Evolutionary conservation across 2,888 invertebrate species (phyloP), one percentile per base, ranked within the genome.

Genomic region (Campoletis raptor): DNA sequence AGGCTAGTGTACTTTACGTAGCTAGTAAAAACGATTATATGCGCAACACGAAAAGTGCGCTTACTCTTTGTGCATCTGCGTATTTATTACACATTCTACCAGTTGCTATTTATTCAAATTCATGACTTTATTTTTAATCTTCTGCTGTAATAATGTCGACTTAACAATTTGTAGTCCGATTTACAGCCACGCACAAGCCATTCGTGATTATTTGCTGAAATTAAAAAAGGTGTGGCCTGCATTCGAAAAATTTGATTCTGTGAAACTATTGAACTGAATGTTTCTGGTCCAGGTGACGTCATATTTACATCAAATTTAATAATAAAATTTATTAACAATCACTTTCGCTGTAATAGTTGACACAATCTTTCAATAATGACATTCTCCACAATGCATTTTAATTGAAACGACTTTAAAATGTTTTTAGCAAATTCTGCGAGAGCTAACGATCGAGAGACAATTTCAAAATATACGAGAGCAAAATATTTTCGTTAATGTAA

Each of bases 51-150:
- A 61, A 42, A 30, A 21, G 42, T 15, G 57, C 74, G 40, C 74
- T 10, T 24, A 76, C 18, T 30, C 30, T 76, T 45, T 18, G 67
- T 73, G 81, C 64, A 77, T 77, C 52, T 77, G 15, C 73, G 42
- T 42, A 54, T 36, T 15, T 30, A 42, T 54, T 61, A 70, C 70
- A 61, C 36, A 70, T 70, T 80, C 66, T 21, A 48, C 40, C 64
- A 42, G 42, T 83, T 18, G 40, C 40, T 36, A 72, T 48, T 12
- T 10, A 78, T 48, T 66, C 66, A 42, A 72, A 54, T 70, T 64
- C 45, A 61, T 70, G 61, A 61, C 48, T 42, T 24, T 15, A 21
- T 36, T 48, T 61, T 57, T 37, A 48, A 67, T 15, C 61, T 30
- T n/a, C 57, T 64, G 36, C 57, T 64, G 36, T 64, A 30, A 40